These are phyloP conservation scores for Drosophila kanapiae DNA, from an alignment of 1,140 invertebrate species.

Conservation along the genomic window DNA sequence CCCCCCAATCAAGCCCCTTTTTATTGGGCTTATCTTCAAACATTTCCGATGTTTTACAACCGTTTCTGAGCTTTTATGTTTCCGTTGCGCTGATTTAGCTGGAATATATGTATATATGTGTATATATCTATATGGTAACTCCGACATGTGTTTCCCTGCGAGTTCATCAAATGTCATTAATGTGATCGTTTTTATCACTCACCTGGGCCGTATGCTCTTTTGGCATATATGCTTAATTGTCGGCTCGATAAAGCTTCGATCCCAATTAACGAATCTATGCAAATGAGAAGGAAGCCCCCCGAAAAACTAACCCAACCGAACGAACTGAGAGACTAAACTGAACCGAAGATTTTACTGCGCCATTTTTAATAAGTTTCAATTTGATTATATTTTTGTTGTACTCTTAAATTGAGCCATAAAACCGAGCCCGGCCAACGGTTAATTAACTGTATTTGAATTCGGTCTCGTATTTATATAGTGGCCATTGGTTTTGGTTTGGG, in stretches of 20 bases:
- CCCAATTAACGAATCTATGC: slow-evolving; percentile 80
- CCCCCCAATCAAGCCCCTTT: slow-evolving; percentile 19
- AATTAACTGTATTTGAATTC: slow-evolving; percentile 71
- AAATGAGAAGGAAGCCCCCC: slow-evolving; percentile 58
- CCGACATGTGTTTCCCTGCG: slow-evolving; percentile 34
- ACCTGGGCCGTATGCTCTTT: slow-evolving; percentile 38
- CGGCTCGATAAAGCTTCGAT: slow-evolving; percentile 52
- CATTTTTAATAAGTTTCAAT: slow-evolving; percentile 77
- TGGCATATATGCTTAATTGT: slow-evolving; percentile 70
- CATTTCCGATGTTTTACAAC: slow-evolving; percentile 71
- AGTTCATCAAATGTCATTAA: slow-evolving; percentile 72
- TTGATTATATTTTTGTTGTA: slow-evolving; percentile 68
- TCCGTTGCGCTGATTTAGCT: slow-evolving; percentile 58
- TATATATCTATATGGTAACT: slow-evolving; percentile 1
- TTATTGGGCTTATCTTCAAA: slow-evolving; percentile 44
- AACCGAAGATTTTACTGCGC: slow-evolving; percentile 45
- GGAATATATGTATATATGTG: slow-evolving; percentile 28
- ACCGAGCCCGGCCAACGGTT: slow-evolving; percentile 53
- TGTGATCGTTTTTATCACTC: slow-evolving; percentile 63
- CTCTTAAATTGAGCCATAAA: slow-evolving; percentile 76
- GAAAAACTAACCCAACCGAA: not conserved
- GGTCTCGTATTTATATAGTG: slow-evolving; percentile 31
- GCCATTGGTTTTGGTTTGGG: slow-evolving; percentile 13
- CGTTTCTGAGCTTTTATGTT: slow-evolving; percentile 69
- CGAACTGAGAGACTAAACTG: no score